Evolutionary conservation across 2,888 invertebrate species (phyloP).

Genomic region (Adineta ricciae): DNA sequence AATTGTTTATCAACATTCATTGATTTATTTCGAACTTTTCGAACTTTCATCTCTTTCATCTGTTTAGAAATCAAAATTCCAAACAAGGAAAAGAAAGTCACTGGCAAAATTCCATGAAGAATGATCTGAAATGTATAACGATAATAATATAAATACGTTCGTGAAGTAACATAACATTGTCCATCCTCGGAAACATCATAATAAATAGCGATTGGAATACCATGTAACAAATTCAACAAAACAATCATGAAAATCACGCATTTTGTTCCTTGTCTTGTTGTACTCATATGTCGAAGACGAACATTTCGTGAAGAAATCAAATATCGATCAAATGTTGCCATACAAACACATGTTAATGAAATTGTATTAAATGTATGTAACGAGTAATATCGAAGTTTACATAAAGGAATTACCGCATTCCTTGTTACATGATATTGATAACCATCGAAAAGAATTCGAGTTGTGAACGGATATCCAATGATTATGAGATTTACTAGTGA

Average conservation of each 20-base stretch:
- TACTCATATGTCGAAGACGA: not conserved
- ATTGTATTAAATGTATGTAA: not conserved
- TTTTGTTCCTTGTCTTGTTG: not conserved
- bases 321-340: not conserved
- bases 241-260: not conserved
- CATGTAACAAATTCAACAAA: not conserved
- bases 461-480: not conserved
- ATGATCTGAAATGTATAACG: not conserved
- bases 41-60: not conserved
- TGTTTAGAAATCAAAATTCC: not conserved
- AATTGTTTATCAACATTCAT: not conserved
- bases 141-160: not conserved
- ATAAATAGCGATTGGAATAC: not conserved
- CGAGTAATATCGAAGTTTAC: not conserved
- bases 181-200: not conserved
- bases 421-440: not conserved
- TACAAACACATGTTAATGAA: not conserved
- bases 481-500: not conserved
- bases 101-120: not conserved
- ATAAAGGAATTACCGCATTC: not conserved
- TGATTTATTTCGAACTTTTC: not conserved
- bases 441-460: not conserved
- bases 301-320: not conserved
- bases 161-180: not conserved
- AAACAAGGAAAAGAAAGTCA: not conserved